Percentiles rank a stretch among this genome's conserved stretches.
These are phyloP conservation scores for Akabosia matsudoensis DNA, from an alignment of 1,140 invertebrate genomes.

Conservation along the genomic window DNA sequence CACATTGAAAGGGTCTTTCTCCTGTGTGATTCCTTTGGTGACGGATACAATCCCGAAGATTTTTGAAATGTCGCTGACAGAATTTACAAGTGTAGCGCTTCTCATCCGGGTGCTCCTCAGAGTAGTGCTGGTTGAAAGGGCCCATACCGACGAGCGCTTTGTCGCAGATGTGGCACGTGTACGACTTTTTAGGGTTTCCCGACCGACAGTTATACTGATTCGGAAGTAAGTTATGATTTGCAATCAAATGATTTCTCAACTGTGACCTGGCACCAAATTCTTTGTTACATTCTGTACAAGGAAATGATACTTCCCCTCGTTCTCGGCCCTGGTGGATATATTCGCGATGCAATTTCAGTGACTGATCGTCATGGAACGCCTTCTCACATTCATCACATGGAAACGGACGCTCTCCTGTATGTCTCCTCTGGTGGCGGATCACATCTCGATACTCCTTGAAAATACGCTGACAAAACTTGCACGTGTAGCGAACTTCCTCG, in stretches of 20 bases:
- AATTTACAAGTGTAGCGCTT: neutral
- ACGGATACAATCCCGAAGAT: neutral
- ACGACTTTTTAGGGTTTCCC: neutral
- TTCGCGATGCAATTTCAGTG: neutral
- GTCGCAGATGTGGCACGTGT: neutral
- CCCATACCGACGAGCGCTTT: neutral
- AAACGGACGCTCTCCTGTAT: neutral
- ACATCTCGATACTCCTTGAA: neutral
- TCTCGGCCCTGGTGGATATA: neutral
- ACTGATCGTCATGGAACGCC: neutral
- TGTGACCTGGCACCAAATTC: neutral
- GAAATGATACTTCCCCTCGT: neutral
- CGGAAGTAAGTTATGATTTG: neutral
- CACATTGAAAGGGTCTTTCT: neutral
- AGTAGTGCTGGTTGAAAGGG: neutral
- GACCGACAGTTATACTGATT: neutral
- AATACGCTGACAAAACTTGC: neutral
- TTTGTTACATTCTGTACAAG: neutral
- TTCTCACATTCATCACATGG: neutral
- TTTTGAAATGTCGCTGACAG: neutral
- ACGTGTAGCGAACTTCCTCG: neutral
- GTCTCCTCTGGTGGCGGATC: neutral
- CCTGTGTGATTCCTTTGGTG: neutral
- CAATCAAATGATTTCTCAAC: neutral
- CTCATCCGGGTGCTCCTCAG: neutral